phyloP scores from a whole-genome alignment of 53 echinoderm and acorn worm genomes.

The Arbacia lixula region DNA sequence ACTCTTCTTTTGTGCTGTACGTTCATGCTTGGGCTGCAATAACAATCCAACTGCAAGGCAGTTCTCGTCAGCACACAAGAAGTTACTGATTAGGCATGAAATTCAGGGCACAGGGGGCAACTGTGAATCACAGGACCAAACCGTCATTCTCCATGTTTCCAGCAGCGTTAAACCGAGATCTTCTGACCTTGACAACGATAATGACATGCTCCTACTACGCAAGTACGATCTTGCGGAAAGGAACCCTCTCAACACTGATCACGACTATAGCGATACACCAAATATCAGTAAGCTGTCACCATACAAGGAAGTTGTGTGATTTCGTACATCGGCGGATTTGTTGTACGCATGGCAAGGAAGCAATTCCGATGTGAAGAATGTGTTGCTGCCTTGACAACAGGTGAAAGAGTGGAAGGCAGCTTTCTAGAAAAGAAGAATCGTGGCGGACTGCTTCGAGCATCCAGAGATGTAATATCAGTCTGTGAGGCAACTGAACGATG shows the following conservation, averaged over 20 bases:
- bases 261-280: conserved; percentile 60
- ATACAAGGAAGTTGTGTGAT: conserved; percentile 19
- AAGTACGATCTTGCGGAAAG: conserved; percentile 38
- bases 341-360: conserved; percentile 49
- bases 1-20: conserved; percentile 64
- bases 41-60: conserved; percentile 67
- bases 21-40: conserved; percentile 47
- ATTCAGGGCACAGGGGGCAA: conserved; percentile 51
- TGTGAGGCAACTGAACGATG: no score
- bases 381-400: conserved; percentile 14
- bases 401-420: no score
- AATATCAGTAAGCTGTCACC: conserved; percentile 38
- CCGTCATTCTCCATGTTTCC: conserved; percentile 47
- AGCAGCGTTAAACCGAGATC: not conserved
- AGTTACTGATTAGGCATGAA: conserved; percentile 54
- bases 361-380: conserved; percentile 25
- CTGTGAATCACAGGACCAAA: conserved; percentile 54
- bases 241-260: conserved; percentile 21
- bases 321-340: conserved; percentile 66
- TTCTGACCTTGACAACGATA: not conserved
- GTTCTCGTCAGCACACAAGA: conserved; percentile 59
- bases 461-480: no score
- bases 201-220: conserved; percentile 25
- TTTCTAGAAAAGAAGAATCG: no score
- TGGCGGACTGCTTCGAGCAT: no score